These are phyloP conservation scores for Sycophaga agraensis DNA, from an alignment of 1,140 invertebrate genomes.

Conservation along the genomic window DNA sequence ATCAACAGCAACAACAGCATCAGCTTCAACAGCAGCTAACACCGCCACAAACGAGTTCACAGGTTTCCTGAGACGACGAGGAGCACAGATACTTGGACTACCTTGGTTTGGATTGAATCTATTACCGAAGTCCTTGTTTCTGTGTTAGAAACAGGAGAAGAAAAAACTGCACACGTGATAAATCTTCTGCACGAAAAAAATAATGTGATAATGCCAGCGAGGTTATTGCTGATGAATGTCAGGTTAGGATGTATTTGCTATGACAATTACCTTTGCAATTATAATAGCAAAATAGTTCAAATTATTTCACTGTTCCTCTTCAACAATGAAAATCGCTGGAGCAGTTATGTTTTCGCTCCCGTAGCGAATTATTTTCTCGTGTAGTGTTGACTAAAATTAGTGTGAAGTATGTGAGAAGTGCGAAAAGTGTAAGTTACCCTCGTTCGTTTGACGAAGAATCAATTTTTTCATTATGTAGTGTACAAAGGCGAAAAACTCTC, in stretches of 20 bases:
- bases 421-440: slow-evolving; percentile 25
- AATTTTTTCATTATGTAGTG: slow-evolving; percentile 9
- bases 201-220: slow-evolving; percentile 10
- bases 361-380: slow-evolving; percentile 27
- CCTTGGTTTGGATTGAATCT: slow-evolving; percentile 15
- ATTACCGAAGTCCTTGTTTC: neutral
- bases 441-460: slow-evolving; percentile 5
- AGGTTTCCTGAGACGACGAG: slow-evolving; percentile 55
- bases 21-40: slow-evolving; percentile 4
- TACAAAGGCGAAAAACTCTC: slow-evolving; percentile 8
- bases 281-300: neutral
- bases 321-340: neutral
- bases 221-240: slow-evolving; percentile 1
- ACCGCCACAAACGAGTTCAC: slow-evolving; percentile 34
- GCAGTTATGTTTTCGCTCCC: slow-evolving; percentile 18
- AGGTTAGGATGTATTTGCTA: neutral
- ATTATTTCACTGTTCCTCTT: neutral
- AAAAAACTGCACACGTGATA: neutral
- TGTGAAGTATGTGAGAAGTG: slow-evolving; percentile 7
- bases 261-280: neutral
- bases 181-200: neutral
- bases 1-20: slow-evolving; percentile 16
- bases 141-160: neutral
- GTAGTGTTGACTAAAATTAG: slow-evolving; percentile 1
- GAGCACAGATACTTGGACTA: slow-evolving; percentile 54